Percentiles rank a stretch among this genome's conserved stretches.
These are phyloP conservation scores for Cydia splendana DNA, from an alignment of 1,140 invertebrate species.

Conservation along the genomic window DNA sequence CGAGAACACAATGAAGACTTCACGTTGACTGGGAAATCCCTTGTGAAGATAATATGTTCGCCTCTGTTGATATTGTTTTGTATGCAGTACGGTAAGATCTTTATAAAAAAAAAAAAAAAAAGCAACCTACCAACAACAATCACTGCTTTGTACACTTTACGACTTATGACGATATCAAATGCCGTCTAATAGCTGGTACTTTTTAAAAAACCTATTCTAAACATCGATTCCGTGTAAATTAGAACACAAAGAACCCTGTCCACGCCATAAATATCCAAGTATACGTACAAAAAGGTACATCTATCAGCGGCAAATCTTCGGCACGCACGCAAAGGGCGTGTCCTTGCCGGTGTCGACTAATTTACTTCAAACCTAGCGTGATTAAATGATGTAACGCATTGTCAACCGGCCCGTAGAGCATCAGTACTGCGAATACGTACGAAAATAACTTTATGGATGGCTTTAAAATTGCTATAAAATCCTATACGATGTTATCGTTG, in stretches of 20 bases:
- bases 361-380: conserved; percentile 48
- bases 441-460: conserved; percentile 14
- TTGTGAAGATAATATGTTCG: too few species aligned
- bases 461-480: conserved; percentile 9
- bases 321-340: conserved; percentile 53
- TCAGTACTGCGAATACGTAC: not conserved
- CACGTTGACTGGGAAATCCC: too few species aligned
- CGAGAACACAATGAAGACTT: too few species aligned
- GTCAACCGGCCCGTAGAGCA: conserved; percentile 1
- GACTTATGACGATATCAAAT: too few species aligned
- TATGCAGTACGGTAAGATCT: too few species aligned
- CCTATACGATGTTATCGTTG: not conserved
- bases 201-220: not conserved
- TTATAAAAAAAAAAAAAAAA: too few species aligned
- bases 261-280: not conserved
- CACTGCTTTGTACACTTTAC: too few species aligned
- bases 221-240: not conserved
- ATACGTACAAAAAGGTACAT: conserved; percentile 5
- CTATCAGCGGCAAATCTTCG: conserved; percentile 38
- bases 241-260: conserved; percentile 1
- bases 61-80: too few species aligned
- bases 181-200: too few species aligned
- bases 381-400: conserved; percentile 44
- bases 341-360: conserved; percentile 36
- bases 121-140: too few species aligned